phyloP scores from a whole-genome alignment of 2,113 vertebrate genomes.

The Delphinapterus leucas region DNA sequence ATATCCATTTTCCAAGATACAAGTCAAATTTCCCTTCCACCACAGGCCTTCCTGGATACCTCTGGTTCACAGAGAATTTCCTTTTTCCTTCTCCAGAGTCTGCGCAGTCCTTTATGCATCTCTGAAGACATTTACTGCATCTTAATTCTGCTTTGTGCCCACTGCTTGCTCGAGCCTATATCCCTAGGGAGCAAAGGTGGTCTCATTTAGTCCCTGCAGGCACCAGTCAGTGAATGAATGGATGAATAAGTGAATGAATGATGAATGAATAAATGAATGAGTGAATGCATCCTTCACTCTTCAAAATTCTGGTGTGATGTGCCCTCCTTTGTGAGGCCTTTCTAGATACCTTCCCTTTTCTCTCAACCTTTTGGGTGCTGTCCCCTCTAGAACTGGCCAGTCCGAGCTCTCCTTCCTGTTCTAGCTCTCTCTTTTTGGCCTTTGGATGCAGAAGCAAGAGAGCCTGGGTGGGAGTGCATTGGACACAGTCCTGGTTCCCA shows the following conservation, averaged over 20 bases:
- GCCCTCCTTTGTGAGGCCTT: neutral
- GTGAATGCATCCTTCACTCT: neutral
- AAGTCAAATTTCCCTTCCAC: neutral
- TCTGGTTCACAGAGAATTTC: neutral
- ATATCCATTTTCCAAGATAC: neutral
- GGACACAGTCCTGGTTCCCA: neutral
- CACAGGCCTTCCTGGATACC: neutral
- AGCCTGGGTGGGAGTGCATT: neutral
- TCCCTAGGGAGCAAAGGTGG: neutral
- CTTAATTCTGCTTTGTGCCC: neutral
- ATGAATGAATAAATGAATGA: neutral
- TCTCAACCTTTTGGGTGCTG: neutral
- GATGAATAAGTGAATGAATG: no score
- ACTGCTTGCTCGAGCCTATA: no score
- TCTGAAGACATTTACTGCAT: neutral
- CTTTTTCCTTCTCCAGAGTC: neutral
- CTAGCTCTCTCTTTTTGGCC: neutral
- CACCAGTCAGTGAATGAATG: neutral
- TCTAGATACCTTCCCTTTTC: neutral
- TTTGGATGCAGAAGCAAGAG: neutral
- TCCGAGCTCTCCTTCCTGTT: no score
- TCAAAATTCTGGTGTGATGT: neutral
- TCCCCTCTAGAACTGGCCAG: neutral
- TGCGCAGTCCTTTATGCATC: fast-evolving
- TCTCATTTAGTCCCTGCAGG: neutral